phyloP scores from a whole-genome alignment of 2,888 invertebrate genomes.

The Perizoma flavofasciatum region DNA sequence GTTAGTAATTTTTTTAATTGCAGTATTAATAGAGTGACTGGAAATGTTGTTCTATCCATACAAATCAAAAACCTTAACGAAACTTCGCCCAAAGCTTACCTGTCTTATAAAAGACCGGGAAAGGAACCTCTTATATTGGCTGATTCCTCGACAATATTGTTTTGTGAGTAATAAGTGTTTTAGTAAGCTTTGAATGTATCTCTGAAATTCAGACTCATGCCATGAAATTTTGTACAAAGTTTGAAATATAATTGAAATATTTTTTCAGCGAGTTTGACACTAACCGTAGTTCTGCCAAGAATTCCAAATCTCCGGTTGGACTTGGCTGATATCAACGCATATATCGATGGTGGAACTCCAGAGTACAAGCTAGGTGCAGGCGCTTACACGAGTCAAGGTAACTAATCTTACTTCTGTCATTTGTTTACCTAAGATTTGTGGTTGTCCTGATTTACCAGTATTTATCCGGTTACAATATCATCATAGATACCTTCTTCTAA shows the following conservation, averaged over 20 bases:
- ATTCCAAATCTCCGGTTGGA: slow-evolving; percentile 30
- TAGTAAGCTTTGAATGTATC: no score
- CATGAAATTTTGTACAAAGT: background rate
- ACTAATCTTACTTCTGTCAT: background rate
- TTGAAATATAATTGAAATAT: background rate
- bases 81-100: slow-evolving; percentile 22
- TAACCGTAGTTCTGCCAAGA: slow-evolving; percentile 33
- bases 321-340: slow-evolving; percentile 28
- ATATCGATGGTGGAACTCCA: slow-evolving; percentile 17
- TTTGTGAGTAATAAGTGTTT: slow-evolving; percentile 21
- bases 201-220: no score
- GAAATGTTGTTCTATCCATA: slow-evolving; percentile 36
- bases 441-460: no score
- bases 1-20: slow-evolving; percentile 17
- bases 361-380: slow-evolving; percentile 22
- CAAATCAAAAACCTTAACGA: slow-evolving; percentile 33
- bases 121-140: slow-evolving; percentile 29
- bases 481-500: no score
- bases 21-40: slow-evolving; percentile 39
- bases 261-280: slow-evolving; percentile 19
- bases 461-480: no score
- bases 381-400: slow-evolving; percentile 27
- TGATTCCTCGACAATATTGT: slow-evolving; percentile 22
- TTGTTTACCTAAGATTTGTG: no score
- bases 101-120: slow-evolving; percentile 26